phyloP scores from a whole-genome alignment of 2,888 invertebrate species.

The Yponomeuta cagnagella region DNA sequence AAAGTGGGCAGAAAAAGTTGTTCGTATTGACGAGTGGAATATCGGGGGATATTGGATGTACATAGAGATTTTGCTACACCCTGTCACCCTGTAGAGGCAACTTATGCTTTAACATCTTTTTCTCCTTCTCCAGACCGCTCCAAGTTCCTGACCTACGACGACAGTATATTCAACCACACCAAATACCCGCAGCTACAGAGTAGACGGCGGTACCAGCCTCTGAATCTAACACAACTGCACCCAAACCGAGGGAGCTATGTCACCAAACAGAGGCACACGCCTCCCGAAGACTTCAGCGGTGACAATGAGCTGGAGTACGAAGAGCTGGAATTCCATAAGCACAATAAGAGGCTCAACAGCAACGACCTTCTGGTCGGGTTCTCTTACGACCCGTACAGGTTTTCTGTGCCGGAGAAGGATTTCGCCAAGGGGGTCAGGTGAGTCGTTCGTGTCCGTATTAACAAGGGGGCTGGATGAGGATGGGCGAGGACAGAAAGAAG shows the following conservation, averaged over 20 bases:
- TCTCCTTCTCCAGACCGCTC: constrained; percentile 38
- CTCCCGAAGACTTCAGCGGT: constrained; percentile 19
- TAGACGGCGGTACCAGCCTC: constrained; percentile 31
- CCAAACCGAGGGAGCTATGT: constrained; percentile 9
- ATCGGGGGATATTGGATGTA: too few species aligned
- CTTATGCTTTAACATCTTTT: too few species aligned
- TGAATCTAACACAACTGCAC: constrained; percentile 22
- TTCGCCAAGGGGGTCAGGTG: constrained; percentile 59
- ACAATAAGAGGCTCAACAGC: constrained; percentile 17
- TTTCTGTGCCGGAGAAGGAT: constrained; percentile 56
- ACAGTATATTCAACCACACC: constrained; percentile 56
- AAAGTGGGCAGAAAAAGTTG: too few species aligned
- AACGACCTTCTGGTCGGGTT: constrained; percentile 51
- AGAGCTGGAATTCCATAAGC: constrained; percentile 27
- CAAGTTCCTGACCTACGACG: constrained; percentile 47
- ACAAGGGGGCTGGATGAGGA: too few species aligned
- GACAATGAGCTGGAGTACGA: constrained; percentile 36
- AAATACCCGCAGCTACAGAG: constrained; percentile 50
- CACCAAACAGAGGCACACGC: constrained; percentile 18
- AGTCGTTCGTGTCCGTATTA: constrained; percentile 18
- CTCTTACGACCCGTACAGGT: constrained; percentile 58
- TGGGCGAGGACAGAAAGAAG: too few species aligned
- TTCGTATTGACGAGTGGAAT: too few species aligned
- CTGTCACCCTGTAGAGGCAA: too few species aligned
- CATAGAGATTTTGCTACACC: too few species aligned